A percentile compares a stretch with the other conserved stretches of the same genome.
These are phyloP conservation scores for Drosophila kikkawai DNA, from an alignment of 1,140 invertebrate species.

Conservation along the genomic window DNA sequence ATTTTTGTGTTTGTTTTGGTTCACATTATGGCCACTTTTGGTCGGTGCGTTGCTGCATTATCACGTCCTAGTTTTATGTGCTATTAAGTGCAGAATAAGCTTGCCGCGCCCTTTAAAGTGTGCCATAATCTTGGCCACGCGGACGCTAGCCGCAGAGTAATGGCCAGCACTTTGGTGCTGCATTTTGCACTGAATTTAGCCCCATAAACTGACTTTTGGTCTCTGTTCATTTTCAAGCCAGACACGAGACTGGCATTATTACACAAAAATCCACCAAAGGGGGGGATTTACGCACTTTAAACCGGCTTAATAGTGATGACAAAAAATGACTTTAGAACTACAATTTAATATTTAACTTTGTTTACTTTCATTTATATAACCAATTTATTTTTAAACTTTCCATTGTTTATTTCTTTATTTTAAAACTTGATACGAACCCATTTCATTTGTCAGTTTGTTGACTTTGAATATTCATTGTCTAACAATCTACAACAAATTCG, in stretches of 20 bases:
- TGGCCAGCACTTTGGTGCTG: slow-evolving; percentile 58
- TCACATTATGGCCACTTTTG: slow-evolving; percentile 60
- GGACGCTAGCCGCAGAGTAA: slow-evolving; percentile 13
- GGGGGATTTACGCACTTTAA: neutral
- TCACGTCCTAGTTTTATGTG: slow-evolving; percentile 78
- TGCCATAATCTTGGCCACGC: slow-evolving; percentile 68
- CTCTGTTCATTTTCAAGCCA: slow-evolving; percentile 16
- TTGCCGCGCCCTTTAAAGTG: slow-evolving; percentile 72
- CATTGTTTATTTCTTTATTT: neutral
- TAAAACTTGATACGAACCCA: neutral
- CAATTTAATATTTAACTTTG: neutral
- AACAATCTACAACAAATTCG: slow-evolving; percentile 33
- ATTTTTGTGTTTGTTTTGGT: slow-evolving; percentile 39
- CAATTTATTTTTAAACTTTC: neutral
- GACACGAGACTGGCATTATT: slow-evolving; percentile 7
- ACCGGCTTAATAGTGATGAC: neutral
- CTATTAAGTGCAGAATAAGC: slow-evolving; percentile 80
- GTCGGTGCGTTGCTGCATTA: slow-evolving; percentile 77
- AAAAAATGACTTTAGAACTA: neutral
- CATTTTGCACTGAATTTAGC: slow-evolving; percentile 40
- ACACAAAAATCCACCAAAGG: slow-evolving; percentile 51
- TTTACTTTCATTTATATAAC: neutral
- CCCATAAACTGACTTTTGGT: slow-evolving; percentile 56
- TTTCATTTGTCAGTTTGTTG: slow-evolving; percentile 56
- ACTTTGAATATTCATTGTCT: slow-evolving; percentile 64